Evolutionary conservation across 2,888 invertebrate species (phyloP).

Genomic region (Drosophila diplacantha): DNA sequence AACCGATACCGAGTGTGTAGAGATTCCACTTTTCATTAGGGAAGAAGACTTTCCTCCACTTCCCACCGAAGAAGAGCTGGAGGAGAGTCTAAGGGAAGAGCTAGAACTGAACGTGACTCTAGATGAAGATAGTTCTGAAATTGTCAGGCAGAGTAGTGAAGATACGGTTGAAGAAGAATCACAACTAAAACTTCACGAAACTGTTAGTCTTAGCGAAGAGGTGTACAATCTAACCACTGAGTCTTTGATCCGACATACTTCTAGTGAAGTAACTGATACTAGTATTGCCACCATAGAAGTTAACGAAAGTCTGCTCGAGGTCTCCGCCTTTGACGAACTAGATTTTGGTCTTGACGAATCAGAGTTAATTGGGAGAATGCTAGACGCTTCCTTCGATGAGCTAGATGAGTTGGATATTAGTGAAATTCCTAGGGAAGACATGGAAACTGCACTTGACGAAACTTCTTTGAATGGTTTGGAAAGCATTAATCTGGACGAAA

Average conservation of each 20-base stretch:
- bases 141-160: slow-evolving; percentile 5
- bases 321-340: slow-evolving; percentile 21
- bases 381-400: slow-evolving; percentile 12
- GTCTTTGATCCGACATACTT: slow-evolving; percentile 3
- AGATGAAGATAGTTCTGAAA: neutral
- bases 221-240: slow-evolving; percentile 47
- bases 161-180: slow-evolving; percentile 7
- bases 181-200: slow-evolving; percentile 38
- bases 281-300: slow-evolving; percentile 12
- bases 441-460: slow-evolving; percentile 5
- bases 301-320: slow-evolving; percentile 10
- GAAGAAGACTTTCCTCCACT: slow-evolving; percentile 61
- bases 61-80: slow-evolving; percentile 68
- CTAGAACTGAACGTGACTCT: neutral
- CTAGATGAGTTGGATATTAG: slow-evolving; percentile 14
- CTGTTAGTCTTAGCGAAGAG: slow-evolving; percentile 40
- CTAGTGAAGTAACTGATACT: slow-evolving; percentile 8
- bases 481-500: slow-evolving; percentile 15
- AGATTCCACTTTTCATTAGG: neutral
- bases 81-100: slow-evolving; percentile 64
- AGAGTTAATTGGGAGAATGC: slow-evolving; percentile 4
- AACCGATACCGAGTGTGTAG: slow-evolving; percentile 21
- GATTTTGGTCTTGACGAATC: slow-evolving; percentile 23
- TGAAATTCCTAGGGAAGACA: slow-evolving; percentile 26
- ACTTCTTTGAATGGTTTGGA: slow-evolving; percentile 16